These are phyloP conservation scores for Stigmatopora argus DNA, from an alignment of 2,113 vertebrate genomes.

Conservation along the genomic window DNA sequence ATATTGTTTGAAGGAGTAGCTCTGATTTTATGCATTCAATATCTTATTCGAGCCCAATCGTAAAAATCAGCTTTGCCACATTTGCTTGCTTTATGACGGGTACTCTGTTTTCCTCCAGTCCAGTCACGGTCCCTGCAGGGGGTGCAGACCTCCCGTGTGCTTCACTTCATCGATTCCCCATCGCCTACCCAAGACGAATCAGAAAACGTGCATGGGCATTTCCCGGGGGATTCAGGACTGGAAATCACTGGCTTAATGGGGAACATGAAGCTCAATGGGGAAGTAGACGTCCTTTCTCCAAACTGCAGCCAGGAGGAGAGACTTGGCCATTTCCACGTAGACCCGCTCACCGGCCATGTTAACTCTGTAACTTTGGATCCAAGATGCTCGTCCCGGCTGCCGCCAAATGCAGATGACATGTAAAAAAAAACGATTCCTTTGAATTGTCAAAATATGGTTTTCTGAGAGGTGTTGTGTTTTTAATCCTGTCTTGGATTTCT, in stretches of 20 bases:
- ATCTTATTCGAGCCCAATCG: background rate
- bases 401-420: slow-evolving; percentile 71
- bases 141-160: slow-evolving; percentile 75
- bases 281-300: slow-evolving; percentile 32
- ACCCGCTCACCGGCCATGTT: slow-evolving; percentile 60
- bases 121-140: slow-evolving; percentile 91
- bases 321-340: slow-evolving; percentile 38
- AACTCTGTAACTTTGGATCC: slow-evolving; percentile 59
- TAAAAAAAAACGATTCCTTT: slow-evolving; percentile 28
- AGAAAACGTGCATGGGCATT: slow-evolving; percentile 28
- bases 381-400: slow-evolving; percentile 37
- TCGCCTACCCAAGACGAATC: slow-evolving; percentile 44
- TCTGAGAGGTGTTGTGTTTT: background rate
- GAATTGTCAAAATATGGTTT: slow-evolving; percentile 6
- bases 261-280: slow-evolving; percentile 50
- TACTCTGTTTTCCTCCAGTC: slow-evolving; percentile 63
- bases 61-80: slow-evolving; percentile 3
- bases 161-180: slow-evolving; percentile 36
- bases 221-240: slow-evolving; percentile 38
- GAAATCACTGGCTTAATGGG: slow-evolving; percentile 56
- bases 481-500: slow-evolving; percentile 25
- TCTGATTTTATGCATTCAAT: background rate
- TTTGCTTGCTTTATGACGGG: slow-evolving; percentile 6
- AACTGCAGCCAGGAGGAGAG: slow-evolving; percentile 53
- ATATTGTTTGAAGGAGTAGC: background rate